These are phyloP conservation scores for Xanthorhoe spadicearia DNA, from an alignment of 2,888 invertebrate genomes.

Conservation along the genomic window DNA sequence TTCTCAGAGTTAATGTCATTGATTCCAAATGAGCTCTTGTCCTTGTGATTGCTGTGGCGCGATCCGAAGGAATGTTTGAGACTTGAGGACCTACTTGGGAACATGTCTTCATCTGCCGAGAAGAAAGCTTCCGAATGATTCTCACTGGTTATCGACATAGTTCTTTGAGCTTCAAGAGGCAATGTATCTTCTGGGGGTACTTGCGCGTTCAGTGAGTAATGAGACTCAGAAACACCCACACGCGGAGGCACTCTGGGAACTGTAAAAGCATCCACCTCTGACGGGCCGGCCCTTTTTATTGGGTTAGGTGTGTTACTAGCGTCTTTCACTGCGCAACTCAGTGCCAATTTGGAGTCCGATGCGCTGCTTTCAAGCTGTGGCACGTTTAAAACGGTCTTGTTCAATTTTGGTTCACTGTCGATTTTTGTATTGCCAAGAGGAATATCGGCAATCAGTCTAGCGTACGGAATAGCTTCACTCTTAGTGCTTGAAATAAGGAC, in stretches of 20 bases:
- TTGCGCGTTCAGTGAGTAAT: conserved; percentile 86
- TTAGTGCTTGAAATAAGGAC: conserved; percentile 75
- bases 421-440: conserved; percentile 85
- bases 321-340: conserved; percentile 88
- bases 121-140: conserved; percentile 97
- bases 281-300: conserved; percentile 59
- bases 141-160: conserved; percentile 94
- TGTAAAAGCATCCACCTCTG: conserved; percentile 64
- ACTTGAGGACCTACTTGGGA: conserved; percentile 88
- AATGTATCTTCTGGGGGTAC: conserved; percentile 84
- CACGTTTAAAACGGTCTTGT: conserved; percentile 82
- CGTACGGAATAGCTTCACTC: conserved; percentile 90
- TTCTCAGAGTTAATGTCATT: conserved; percentile 74
- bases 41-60: conserved; percentile 75
- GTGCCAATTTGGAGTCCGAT: conserved; percentile 93
- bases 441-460: conserved; percentile 89
- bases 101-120: conserved; percentile 95
- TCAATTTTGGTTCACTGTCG: conserved; percentile 89
- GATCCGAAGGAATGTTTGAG: conserved; percentile 86
- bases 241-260: conserved; percentile 77
- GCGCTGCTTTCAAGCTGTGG: conserved; percentile 91
- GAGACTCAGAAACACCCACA: conserved; percentile 87
- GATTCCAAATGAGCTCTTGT: conserved; percentile 85
- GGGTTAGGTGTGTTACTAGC: conserved; percentile 57
- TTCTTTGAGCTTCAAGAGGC: conserved; percentile 89